Percentiles rank a stretch among this genome's conserved stretches.
These are phyloP conservation scores for Ornithoptera priamus DNA, from an alignment of 2,888 invertebrate species.

Conservation along the genomic window DNA sequence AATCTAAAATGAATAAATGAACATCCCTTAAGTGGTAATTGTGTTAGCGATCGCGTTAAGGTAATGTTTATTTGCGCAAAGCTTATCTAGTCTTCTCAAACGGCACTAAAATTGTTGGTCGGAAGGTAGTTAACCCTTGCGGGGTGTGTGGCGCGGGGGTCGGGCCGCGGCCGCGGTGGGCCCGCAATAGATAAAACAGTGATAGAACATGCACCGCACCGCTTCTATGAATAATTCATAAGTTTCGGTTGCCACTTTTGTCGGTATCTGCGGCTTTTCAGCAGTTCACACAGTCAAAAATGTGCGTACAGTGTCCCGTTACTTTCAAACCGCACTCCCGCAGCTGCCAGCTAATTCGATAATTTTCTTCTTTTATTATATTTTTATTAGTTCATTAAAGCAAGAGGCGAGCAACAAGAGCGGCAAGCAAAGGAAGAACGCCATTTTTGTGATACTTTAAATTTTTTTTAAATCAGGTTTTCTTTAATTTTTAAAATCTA, in stretches of 20 bases:
- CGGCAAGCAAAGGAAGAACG: neutral
- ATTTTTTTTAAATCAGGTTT: too few species aligned
- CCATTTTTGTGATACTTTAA: neutral
- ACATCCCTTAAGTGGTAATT: constrained; percentile 54
- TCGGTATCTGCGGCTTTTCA: constrained; percentile 80
- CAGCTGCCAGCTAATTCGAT: constrained; percentile 44
- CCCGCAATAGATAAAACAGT: constrained; percentile 81
- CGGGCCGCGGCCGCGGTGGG: constrained; percentile 46
- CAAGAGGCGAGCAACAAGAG: too few species aligned
- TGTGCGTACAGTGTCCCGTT: constrained; percentile 71
- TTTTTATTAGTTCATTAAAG: constrained; percentile 20
- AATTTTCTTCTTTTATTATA: constrained; percentile 24
- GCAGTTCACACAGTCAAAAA: constrained; percentile 76
- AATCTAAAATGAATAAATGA: constrained; percentile 42
- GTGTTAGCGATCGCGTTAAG: constrained; percentile 64
- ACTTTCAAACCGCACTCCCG: constrained; percentile 67
- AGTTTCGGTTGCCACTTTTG: constrained; percentile 80
- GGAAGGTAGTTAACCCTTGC: constrained; percentile 77
- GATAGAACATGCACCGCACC: constrained; percentile 81
- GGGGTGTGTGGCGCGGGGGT: constrained; percentile 49
- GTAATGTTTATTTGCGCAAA: constrained; percentile 71
- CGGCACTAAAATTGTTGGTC: constrained; percentile 71
- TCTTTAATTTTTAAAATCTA: too few species aligned
- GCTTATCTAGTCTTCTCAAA: constrained; percentile 76
- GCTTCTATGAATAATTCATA: constrained; percentile 79